Base-by-base conservation (phyloP, 1,140 invertebrate species). In the Aporrectodea caliginosa region DNA sequence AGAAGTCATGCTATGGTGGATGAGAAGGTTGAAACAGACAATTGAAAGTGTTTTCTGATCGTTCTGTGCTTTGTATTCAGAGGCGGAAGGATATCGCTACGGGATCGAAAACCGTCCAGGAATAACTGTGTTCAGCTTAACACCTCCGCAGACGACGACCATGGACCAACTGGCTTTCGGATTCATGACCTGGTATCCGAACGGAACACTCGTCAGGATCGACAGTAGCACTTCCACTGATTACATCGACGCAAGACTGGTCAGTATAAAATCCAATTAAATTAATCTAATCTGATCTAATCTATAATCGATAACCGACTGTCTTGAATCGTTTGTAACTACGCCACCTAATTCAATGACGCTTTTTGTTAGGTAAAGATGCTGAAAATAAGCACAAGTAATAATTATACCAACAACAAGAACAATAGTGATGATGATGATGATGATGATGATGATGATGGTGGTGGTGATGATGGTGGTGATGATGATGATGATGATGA, bases 241-340 rank as follows among this genome's bases (percentile, higher is more conserved):
- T 43, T 86, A 82, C 73, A 85, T 87, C 30, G 83, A 86, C 33
- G 81, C 84, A 2, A 82, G 78, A 81, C 69, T 87, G 84, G 86
- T 87, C 78, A 81, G 83, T 81, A n/a, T 75, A 0, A 75, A 32
- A 75, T 75, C 14, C 34, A 35, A 27, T 2, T 27, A 30, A n/a
- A 33, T 16, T 33, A n/a, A n/a, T n/a, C n/a, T n/a, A n/a, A n/a
- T n/a, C n/a, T n/a, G n/a, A n/a, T n/a, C n/a, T n/a, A n/a, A n/a
- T n/a, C n/a, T n/a, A n/a, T n/a, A n/a, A n/a, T n/a, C n/a, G n/a
- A n/a, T n/a, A n/a, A n/a, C n/a, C n/a, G n/a, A n/a, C n/a, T n/a
- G n/a, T n/a, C n/a, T n/a, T n/a, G n/a, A n/a, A n/a, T n/a, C n/a
- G n/a, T n/a, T n/a, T n/a, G n/a, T n/a, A n/a, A n/a, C n/a, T n/a